phyloP scores from a whole-genome alignment of 2,888 invertebrate species.

The Ennomos fuscantarius region DNA sequence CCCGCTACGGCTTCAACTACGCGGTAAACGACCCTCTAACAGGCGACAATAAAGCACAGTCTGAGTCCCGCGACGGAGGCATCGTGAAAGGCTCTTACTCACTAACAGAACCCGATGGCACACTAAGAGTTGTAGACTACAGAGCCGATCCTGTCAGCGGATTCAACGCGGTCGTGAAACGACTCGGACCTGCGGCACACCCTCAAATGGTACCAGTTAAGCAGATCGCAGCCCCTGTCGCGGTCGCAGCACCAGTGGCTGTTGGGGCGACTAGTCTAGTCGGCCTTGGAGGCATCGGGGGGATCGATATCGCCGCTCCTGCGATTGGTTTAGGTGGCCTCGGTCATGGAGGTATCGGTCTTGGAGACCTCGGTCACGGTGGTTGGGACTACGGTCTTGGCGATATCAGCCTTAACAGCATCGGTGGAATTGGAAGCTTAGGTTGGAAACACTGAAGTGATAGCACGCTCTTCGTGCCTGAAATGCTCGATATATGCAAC shows the following conservation, averaged over 20 bases:
- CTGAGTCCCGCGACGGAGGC: slow-evolving; percentile 74
- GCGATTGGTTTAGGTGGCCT: neutral
- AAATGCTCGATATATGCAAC: slow-evolving; percentile 39
- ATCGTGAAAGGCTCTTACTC: slow-evolving; percentile 78
- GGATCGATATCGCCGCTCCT: neutral
- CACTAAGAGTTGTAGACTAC: slow-evolving; percentile 75
- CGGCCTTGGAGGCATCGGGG: slow-evolving; percentile 38
- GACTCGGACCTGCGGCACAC: slow-evolving; percentile 68
- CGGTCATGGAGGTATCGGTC: slow-evolving; percentile 12
- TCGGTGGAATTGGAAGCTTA: slow-evolving; percentile 10
- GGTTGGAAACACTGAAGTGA: slow-evolving; percentile 49
- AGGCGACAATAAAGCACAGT: slow-evolving; percentile 78
- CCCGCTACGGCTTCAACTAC: slow-evolving; percentile 79
- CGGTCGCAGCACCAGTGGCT: slow-evolving; percentile 42
- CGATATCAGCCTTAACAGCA: neutral
- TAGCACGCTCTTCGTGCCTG: slow-evolving; percentile 28
- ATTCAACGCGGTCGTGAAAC: slow-evolving; percentile 79
- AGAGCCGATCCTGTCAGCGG: slow-evolving; percentile 70
- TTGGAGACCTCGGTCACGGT: slow-evolving; percentile 3
- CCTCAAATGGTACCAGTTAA: slow-evolving; percentile 48
- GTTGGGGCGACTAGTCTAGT: slow-evolving; percentile 28
- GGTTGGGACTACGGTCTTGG: slow-evolving; percentile 32
- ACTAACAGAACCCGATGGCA: slow-evolving; percentile 76
- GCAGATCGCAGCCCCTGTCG: slow-evolving; percentile 39
- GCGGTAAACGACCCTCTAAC: slow-evolving; percentile 78